Evolutionary conservation across 2,888 invertebrate species (phyloP), one percentile per base, ranked within the genome.

Genomic region (Pristionchus fissidentatus): DNA sequence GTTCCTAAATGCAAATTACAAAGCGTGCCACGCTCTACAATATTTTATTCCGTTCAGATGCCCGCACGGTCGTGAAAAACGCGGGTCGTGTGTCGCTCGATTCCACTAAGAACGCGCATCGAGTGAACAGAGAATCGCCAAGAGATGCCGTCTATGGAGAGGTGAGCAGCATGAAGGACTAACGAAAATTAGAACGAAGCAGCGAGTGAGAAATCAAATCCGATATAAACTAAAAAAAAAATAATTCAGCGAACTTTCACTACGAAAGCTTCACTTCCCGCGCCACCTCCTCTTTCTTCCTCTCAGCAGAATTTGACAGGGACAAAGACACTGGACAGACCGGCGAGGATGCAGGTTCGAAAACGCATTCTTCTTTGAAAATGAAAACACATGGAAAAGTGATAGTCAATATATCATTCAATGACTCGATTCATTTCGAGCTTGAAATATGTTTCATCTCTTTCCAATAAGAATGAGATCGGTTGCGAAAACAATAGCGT

Each of bases 51-150:
- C n/a, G n/a, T 41, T 70, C 43, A 70, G 70, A 70, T 43, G 32
- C 70, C 2, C 70, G 70, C 1, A 41, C 70, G 26, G 70, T 70
- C 0, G 70, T 70, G 70, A 38, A 70, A 43, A 41, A 70, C 7
- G 70, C 70, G 1, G 70, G 70, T 43, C 70, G 70, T 70, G 41
- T 70, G 26, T 43, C 70, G 15, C 70, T 70, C 70, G 70, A 70
- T 70, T 26, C 70, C 10, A 70, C 70, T 13, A 70, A 70, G 41
- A 38, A 70, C 22, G 70, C 70, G 10, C 38, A 70, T 38, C 22
- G 70, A n/a, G 26, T 70, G n/a, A 41, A 38, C 13, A 70, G 70
- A 43, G 70, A 70, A n/a, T 66, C 66, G 15, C 70, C 70, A 7
- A n/a, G n/a, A n/a, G 15, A 8, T 26, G 70, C 43, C 10, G 70